Base-by-base conservation (phyloP, 1,140 invertebrate species). In the Drosophila paulistorum region DNA sequence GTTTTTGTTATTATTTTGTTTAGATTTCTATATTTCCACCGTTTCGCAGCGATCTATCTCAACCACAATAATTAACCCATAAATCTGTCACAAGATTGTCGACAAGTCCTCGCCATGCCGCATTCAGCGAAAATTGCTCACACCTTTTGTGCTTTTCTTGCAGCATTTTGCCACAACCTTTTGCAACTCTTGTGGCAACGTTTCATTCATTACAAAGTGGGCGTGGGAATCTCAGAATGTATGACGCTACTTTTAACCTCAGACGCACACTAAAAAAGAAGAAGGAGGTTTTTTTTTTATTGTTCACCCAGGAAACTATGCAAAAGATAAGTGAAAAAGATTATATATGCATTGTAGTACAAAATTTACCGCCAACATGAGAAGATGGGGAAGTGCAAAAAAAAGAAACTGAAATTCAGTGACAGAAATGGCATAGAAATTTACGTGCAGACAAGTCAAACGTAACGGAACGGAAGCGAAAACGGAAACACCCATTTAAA, bases 281-380 rank as follows among this genome's bases (percentile, higher is more conserved):
- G 3, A 0, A 7, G 45, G 3, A 10, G 10, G 3, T 13, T 39
- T 39, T 39, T n/a, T 39, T 39, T 39, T 39, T 65, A 57, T 11
- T 13, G 37, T 39, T 39, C 37, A 39, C 2, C 37, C 37, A 39
- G 72, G 66, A 81, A 87, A 86, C 83, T 86, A 86, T 82, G 83
- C 83, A 77, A 76, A 64, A 86, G 83, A 86, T 86, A 86, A 86
- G 83, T 86, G 83, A 86, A 86, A 86, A 83, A 86, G 83, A 86
- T 86, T 86, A 87, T 86, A 87, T 82, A 87, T 87, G 83, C 83
- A 86, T 86, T 86, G 83, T 86, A 79, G 71, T 79, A 79, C 17
- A 20, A 87, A 86, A 86, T 86, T 81, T 86, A 87, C 82, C 75
- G 82, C 79, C 79, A 71, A 82, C 82, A 81, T 86, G 70, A 85